A percentile compares a stretch with the other conserved stretches of the same genome.
Conservation (phyloP, 2,888 invertebrate genomes). For the Xylota segnis region DNA sequence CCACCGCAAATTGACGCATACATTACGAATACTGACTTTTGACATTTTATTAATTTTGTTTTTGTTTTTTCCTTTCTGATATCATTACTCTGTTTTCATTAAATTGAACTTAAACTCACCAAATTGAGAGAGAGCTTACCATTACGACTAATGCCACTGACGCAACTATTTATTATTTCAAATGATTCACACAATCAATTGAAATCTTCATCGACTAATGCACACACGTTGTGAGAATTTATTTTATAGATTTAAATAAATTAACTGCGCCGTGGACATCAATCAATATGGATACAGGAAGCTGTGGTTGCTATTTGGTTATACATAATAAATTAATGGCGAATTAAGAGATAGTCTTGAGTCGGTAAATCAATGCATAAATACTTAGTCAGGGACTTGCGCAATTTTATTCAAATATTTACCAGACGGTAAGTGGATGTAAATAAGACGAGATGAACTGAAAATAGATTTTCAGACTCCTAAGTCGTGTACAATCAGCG, state of each 20-base stretch:
- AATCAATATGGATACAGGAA: not conserved
- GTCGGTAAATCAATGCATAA: not conserved
- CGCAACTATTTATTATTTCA: not conserved
- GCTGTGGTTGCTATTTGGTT: not conserved
- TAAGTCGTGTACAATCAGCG: too few relatives aligned
- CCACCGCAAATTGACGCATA: not conserved
- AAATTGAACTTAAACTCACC: not conserved
- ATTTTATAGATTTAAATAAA: conserved; percentile 2
- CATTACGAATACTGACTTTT: not conserved
- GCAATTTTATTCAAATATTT: not conserved
- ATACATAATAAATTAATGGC: not conserved
- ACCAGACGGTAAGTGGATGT: not conserved
- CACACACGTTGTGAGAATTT: conserved; percentile 8
- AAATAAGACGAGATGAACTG: not conserved
- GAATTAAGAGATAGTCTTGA: not conserved
- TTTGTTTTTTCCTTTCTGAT: not conserved
- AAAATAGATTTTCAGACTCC: too few relatives aligned
- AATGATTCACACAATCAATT: conserved; percentile 4
- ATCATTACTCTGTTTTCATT: conserved; percentile 3
- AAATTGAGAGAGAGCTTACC: not conserved
- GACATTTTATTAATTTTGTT: not conserved
- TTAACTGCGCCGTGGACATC: not conserved
- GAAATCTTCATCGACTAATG: not conserved
- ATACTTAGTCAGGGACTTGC: not conserved
- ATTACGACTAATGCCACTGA: not conserved